Evolutionary conservation across 2,797 vertebrate species (phyloP), one percentile per base, ranked within the genome.

Genomic region (Rhyacichthys aspro): DNA sequence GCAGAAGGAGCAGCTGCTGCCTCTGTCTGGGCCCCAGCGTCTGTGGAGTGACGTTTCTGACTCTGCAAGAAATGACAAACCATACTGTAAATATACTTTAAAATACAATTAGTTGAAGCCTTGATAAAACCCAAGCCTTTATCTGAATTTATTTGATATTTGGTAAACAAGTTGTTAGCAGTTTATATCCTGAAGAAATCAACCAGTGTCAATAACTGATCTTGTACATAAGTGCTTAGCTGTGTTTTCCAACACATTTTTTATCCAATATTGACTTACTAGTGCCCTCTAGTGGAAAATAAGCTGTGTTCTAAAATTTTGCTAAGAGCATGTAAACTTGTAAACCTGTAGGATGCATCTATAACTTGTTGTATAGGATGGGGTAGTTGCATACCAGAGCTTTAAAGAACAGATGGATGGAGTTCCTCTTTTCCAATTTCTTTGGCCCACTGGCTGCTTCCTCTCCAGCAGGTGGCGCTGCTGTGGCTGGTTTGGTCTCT

Each of bases 1-100:
- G 91, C 86, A 23, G 94, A 91, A 42, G 86, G 50, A 78, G 92
- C 84, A 32, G 89, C 92, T 63, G 89, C 91, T 0, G 95, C 91
- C 59, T 98, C 97, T 37, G 96, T 97, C 82, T 97, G 97, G 78
- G 97, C 94, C 45, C 93, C 94, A 0, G 94, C 95, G 1, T 98
- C 97, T 79, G 88, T 85, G 1, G 89, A 93, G 82, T 91, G 94
- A 72, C 94, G 94, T 80, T 96, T 98, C 81, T 95, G 94, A 43
- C 94, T 90, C 97, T 98, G 91, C 9, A 70, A 54, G 34, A 0
- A 18, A 67, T 58, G 0, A 5, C 18, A 66, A 28, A 45, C 9
- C 8, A 14, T 1, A 12, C 4, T 4, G 16, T 8, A 10, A 49
- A 15, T 0, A 15, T 0, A 36, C 12, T 41, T 41, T 12, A 12